These are phyloP conservation scores for Steinernema feltiae DNA, from an alignment of 1,140 invertebrate genomes.

Conservation along the genomic window DNA sequence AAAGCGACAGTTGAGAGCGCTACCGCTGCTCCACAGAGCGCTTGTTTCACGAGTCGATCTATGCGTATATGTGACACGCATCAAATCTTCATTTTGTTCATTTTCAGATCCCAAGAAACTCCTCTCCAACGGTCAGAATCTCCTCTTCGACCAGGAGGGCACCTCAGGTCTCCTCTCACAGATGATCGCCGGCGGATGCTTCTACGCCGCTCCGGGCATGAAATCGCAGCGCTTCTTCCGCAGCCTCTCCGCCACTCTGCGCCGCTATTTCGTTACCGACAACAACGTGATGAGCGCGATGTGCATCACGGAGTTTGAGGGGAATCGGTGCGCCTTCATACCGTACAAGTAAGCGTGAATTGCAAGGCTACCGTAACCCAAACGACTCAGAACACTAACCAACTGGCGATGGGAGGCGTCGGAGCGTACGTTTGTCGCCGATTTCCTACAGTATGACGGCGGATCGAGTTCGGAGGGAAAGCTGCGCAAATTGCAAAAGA, in stretches of 20 bases:
- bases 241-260: not conserved
- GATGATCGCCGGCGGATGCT: slow-evolving; percentile 12
- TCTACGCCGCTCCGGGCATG: not conserved
- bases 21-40: too few relatives aligned
- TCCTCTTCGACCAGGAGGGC: slow-evolving; percentile 7
- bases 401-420: slow-evolving; percentile 5
- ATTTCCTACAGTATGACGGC: slow-evolving; percentile 14
- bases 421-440: not conserved
- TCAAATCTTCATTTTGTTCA: not conserved
- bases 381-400: slow-evolving; percentile 11
- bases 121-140: not conserved
- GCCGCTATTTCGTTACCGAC: not conserved
- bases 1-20: too few relatives aligned
- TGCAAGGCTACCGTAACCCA: not conserved
- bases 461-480: not conserved
- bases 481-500: not conserved
- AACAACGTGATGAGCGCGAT: slow-evolving; percentile 14
- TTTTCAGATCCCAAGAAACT: not conserved
- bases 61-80: too few relatives aligned
- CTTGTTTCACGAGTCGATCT: too few relatives aligned
- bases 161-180: not conserved
- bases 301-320: not conserved
- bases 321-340: slow-evolving; percentile 5
- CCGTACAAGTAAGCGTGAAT: slow-evolving; percentile 12
- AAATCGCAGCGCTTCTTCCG: not conserved